A percentile compares a stretch with the other conserved stretches of the same genome.
Conservation (phyloP, 1,140 invertebrate species). For the Brachionus rubens region DNA sequence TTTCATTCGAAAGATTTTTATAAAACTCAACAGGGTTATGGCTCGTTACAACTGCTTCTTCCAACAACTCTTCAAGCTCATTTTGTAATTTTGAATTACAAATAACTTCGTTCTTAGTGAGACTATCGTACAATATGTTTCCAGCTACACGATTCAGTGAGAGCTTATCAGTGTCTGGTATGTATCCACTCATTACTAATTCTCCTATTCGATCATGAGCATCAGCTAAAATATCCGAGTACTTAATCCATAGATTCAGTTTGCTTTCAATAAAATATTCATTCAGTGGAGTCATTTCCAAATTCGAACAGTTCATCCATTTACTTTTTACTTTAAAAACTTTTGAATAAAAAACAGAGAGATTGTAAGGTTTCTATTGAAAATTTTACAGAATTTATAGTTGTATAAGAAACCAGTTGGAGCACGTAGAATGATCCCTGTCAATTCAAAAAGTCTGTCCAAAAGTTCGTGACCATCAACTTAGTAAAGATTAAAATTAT, state of each 20-base stretch:
- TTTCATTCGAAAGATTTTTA: background rate
- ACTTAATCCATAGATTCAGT: conserved; percentile 30
- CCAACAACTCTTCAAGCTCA: background rate
- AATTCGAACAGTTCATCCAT: background rate
- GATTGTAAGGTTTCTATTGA: background rate
- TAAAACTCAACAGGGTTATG: background rate
- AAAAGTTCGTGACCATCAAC: conserved; percentile 39
- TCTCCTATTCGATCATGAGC: conserved; percentile 15
- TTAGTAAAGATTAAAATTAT: background rate
- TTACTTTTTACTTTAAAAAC: conserved; percentile 24
- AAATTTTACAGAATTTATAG: conserved; percentile 33
- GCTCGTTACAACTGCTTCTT: background rate
- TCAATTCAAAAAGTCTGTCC: conserved; percentile 8
- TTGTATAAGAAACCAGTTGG: conserved; percentile 19
- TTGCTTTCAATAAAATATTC: conserved; percentile 25
- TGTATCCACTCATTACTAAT: conserved; percentile 23
- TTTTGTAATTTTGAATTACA: background rate
- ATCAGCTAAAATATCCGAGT: background rate
- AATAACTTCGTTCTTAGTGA: background rate
- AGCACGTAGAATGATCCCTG: background rate
- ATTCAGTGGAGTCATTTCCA: background rate
- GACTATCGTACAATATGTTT: background rate
- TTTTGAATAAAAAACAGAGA: background rate
- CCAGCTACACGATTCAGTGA: background rate
- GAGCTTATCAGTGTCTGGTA: background rate